Percentiles rank a stretch among this genome's conserved stretches.
These are phyloP conservation scores for Stenopsyche tienmushanensis DNA, from an alignment of 1,140 invertebrate genomes.

Conservation along the genomic window DNA sequence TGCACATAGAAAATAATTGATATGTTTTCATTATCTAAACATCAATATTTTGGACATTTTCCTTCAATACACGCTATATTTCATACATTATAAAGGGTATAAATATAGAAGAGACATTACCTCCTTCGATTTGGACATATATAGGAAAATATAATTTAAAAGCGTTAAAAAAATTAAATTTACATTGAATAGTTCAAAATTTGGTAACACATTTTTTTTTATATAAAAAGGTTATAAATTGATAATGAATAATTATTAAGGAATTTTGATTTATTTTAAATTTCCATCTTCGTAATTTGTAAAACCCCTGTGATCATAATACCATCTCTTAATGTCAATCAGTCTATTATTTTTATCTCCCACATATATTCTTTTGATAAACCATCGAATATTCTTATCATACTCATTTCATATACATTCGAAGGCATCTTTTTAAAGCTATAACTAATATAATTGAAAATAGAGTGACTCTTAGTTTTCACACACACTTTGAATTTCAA, in stretches of 20 bases:
- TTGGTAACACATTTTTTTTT: neutral
- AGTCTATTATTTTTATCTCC: conserved; percentile 34
- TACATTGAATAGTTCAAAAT: conserved; percentile 16
- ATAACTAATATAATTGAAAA: conserved; percentile 39
- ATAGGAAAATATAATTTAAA: conserved; percentile 23
- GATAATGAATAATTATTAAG: conserved; percentile 5
- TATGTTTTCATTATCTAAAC: neutral
- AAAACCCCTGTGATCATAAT: conserved; percentile 5
- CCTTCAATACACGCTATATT: neutral
- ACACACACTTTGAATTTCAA: no score
- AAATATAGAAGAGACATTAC: conserved; percentile 7
- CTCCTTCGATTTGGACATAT: neutral
- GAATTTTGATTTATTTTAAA: conserved; percentile 18
- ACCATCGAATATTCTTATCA: conserved; percentile 9
- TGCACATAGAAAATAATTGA: neutral
- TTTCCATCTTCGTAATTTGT: neutral
- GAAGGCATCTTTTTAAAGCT: conserved; percentile 42
- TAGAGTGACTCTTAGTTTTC: conserved; percentile 13
- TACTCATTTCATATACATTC: conserved; percentile 25
- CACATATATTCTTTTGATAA: conserved; percentile 14
- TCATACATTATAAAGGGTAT: conserved; percentile 8
- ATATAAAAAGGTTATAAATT: conserved; percentile 19
- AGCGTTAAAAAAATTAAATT: no score
- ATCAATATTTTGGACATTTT: conserved; percentile 18
- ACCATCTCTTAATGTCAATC: conserved; percentile 40